A percentile compares a stretch with the other conserved stretches of the same genome.
These are phyloP conservation scores for Ennomos quercinarius DNA, from an alignment of 2,888 invertebrate species.

Conservation along the genomic window DNA sequence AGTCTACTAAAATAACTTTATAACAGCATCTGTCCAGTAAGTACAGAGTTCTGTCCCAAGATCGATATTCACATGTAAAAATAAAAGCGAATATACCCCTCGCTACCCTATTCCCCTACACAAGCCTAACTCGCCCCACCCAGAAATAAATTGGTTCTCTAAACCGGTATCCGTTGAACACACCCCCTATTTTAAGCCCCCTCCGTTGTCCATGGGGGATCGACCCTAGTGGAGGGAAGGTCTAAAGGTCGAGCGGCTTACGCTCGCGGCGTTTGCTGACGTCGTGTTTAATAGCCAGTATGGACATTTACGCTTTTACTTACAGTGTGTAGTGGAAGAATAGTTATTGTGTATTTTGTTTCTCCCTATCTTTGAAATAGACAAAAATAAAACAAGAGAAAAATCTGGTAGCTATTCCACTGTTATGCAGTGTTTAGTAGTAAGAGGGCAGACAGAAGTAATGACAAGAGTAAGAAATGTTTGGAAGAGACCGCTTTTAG, in stretches of 20 bases:
- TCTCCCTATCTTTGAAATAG: too few species aligned
- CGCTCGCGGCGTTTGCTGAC: constrained; percentile 14
- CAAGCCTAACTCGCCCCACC: constrained; percentile 51
- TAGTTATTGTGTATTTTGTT: too few species aligned
- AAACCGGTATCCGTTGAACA: constrained; percentile 56
- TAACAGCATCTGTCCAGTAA: constrained; percentile 9
- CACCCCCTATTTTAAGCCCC: constrained; percentile 55
- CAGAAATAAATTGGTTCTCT: constrained; percentile 72
- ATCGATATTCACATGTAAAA: constrained; percentile 31
- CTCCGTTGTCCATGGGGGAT: constrained; percentile 67
- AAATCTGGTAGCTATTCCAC: too few species aligned
- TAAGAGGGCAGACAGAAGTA: too few species aligned
- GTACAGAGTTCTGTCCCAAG: constrained; percentile 9
- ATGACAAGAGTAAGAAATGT: too few species aligned
- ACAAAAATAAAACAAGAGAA: too few species aligned
- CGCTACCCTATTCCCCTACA: constrained; percentile 3
- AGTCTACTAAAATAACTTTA: neutral
- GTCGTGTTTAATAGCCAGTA: neutral
- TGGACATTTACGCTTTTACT: neutral
- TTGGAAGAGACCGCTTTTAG: too few species aligned
- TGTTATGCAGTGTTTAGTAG: too few species aligned
- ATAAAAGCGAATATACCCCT: constrained; percentile 13
- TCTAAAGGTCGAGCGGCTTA: constrained; percentile 59
- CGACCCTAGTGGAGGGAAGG: constrained; percentile 69
- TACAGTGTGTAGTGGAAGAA: too few species aligned